Base-by-base conservation (phyloP, 2,113 vertebrate species). In the Chitala chitala region DNA sequence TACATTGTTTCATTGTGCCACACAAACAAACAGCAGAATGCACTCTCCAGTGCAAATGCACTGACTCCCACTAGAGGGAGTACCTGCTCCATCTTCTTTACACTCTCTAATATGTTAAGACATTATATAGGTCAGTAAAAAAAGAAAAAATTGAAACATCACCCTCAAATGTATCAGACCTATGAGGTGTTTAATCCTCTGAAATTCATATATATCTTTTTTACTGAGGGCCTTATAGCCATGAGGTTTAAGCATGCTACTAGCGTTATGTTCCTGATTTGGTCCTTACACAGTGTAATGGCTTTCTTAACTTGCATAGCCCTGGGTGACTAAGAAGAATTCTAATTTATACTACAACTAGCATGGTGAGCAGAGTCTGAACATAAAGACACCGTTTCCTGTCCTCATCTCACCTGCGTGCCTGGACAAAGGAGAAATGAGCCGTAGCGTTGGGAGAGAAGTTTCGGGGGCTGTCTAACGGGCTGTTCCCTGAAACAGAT, bases 381-480 rank as follows among this genome's bases (percentile, higher is more conserved):
- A 2, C 63, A 33, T 61, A 31, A 17, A 7, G 22, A n/a, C 3
- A 66, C 9, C 13, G 5, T 0, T 1, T 12, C 13, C 3, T 12
- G 13, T 31, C 0, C 22, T 17, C 73, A 63, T 71, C 89, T 90
- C 85, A 98, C 96, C 94, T 96, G 77, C 95, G 93, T 64, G 93
- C 91, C 50, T 71, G 69, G 29, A 71, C 22, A 0, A 96, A 96
- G 44, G 95, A 95, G 80, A 96, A 95, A 84, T 92, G 96, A 79
- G 92, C 70, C 1, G 93, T 93, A 1, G 91, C 82, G 46, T 89
- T 92, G 22, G 91, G 88, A 0, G 93, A 93, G 78, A 95, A 93
- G 82, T 93, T 97, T 76, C 96, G 93, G 9, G 96, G 94, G 75
- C 96, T 98, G 75, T 96, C 95, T 80, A 93, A 82, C 17, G 95